phyloP scores from a whole-genome alignment of 2,113 vertebrate species.

The Syngnathus floridae region DNA sequence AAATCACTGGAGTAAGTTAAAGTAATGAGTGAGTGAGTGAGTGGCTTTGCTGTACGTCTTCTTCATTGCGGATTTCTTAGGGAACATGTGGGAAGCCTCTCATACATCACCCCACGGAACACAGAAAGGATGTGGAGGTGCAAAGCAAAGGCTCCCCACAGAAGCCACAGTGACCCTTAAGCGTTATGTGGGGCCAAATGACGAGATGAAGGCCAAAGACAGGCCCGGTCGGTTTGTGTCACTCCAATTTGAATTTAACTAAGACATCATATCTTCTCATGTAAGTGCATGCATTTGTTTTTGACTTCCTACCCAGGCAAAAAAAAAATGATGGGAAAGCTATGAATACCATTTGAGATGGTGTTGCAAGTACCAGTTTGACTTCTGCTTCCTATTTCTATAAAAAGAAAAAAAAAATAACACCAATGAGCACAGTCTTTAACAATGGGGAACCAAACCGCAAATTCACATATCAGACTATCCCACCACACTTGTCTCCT shows the following conservation, averaged over 20 bases:
- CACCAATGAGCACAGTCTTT: background rate
- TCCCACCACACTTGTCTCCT: slow-evolving; percentile 13
- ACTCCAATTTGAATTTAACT: background rate
- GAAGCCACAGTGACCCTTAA: slow-evolving; percentile 58
- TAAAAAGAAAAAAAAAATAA: background rate
- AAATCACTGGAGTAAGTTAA: slow-evolving; percentile 10
- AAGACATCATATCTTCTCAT: background rate
- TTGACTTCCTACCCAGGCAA: no score
- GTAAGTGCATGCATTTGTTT: background rate
- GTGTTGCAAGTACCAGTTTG: background rate
- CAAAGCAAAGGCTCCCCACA: slow-evolving; percentile 57
- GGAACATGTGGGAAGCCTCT: slow-evolving; percentile 56
- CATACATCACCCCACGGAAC: slow-evolving; percentile 58
- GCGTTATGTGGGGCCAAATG: slow-evolving; percentile 40
- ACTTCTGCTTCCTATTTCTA: background rate
- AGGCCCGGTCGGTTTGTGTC: slow-evolving; percentile 6
- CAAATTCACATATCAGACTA: slow-evolving; percentile 10
- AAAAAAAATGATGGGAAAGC: background rate
- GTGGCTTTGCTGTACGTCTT: slow-evolving; percentile 31
- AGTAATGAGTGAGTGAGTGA: slow-evolving; percentile 26
- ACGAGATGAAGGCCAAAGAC: slow-evolving; percentile 30
- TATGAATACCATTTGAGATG: background rate
- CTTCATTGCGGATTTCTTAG: slow-evolving; percentile 39
- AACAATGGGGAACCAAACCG: slow-evolving; percentile 19
- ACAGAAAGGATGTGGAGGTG: slow-evolving; percentile 60